Conservation (phyloP, 2,888 invertebrate genomes). For the Troides oblongomaculatus region DNA sequence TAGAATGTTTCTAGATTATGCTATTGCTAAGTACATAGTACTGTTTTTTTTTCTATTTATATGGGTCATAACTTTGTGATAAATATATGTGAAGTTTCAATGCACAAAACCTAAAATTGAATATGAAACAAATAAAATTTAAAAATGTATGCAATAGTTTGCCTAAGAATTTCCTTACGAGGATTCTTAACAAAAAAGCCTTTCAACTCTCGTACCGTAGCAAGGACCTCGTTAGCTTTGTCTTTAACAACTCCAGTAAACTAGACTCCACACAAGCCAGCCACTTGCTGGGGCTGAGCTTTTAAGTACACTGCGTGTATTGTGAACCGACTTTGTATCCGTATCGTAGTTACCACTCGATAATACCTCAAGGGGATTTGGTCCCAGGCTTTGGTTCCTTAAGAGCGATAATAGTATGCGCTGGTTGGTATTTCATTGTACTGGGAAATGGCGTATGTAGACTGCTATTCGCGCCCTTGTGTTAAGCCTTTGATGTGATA, state of each 20-base stretch:
- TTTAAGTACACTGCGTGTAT: slow-evolving; percentile 36
- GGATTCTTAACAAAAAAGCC: slow-evolving; percentile 7
- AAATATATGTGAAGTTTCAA: no score
- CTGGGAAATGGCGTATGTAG: not conserved
- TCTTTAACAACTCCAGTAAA: slow-evolving; percentile 35
- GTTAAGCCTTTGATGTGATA: not conserved
- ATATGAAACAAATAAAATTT: no score
- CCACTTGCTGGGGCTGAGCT: slow-evolving; percentile 37
- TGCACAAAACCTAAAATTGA: no score
- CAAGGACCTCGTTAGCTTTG: slow-evolving; percentile 37
- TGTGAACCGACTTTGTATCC: slow-evolving; percentile 11
- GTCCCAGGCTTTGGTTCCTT: not conserved
- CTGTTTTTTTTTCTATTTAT: no score
- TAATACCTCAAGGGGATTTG: not conserved
- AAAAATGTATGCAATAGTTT: not conserved
- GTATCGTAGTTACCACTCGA: slow-evolving; percentile 3
- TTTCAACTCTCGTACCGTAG: slow-evolving; percentile 27
- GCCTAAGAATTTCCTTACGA: not conserved
- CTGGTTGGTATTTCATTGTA: not conserved
- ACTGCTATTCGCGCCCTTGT: not conserved
- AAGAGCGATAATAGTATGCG: slow-evolving; percentile 14
- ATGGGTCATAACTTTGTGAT: no score
- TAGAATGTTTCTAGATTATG: no score
- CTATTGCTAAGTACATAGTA: no score
- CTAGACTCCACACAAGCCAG: slow-evolving; percentile 37